phyloP scores from a whole-genome alignment of 64 coral and sea anemone species.

The Astreopora myriophthalma region DNA sequence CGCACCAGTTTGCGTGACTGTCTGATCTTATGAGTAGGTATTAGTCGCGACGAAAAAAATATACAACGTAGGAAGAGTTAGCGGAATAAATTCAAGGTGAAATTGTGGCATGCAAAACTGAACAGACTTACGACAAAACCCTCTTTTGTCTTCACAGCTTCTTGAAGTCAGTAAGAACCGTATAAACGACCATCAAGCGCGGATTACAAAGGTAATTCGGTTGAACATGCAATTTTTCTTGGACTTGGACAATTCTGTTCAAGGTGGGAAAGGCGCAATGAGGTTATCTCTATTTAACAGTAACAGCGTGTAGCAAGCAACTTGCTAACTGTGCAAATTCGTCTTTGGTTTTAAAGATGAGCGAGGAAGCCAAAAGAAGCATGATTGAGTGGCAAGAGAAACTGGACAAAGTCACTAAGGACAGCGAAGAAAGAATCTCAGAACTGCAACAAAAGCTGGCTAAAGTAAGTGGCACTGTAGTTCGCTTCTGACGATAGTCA shows the following conservation, averaged over 20 bases:
- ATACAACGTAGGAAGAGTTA: too few species aligned
- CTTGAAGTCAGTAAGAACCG: slow-evolving; percentile 79
- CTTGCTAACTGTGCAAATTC: not conserved
- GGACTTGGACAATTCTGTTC: too few species aligned
- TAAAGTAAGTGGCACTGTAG: slow-evolving; percentile 21
- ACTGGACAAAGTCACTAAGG: slow-evolving; percentile 80
- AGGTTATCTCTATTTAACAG: too few species aligned
- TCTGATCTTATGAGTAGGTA: not conserved
- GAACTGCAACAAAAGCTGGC: slow-evolving; percentile 78
- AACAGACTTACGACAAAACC: too few species aligned
- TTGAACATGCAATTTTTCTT: too few species aligned
- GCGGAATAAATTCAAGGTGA: not conserved
- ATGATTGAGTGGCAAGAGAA: slow-evolving; percentile 90
- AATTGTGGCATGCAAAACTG: too few species aligned
- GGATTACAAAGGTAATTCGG: slow-evolving; percentile 81
- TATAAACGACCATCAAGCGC: slow-evolving; percentile 82
- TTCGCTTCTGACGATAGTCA: too few species aligned
- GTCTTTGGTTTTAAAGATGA: slow-evolving; percentile 53
- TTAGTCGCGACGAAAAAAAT: not conserved
- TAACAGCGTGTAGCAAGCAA: too few species aligned
- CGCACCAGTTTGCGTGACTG: not conserved
- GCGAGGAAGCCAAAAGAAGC: slow-evolving; percentile 89
- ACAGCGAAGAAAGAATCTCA: slow-evolving; percentile 75
- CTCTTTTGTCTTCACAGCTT: slow-evolving; percentile 35
- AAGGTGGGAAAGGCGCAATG: too few species aligned